These are phyloP conservation scores for Ceyx erithaca DNA, from an alignment of 2,797 vertebrate genomes.

Conservation along the genomic window DNA sequence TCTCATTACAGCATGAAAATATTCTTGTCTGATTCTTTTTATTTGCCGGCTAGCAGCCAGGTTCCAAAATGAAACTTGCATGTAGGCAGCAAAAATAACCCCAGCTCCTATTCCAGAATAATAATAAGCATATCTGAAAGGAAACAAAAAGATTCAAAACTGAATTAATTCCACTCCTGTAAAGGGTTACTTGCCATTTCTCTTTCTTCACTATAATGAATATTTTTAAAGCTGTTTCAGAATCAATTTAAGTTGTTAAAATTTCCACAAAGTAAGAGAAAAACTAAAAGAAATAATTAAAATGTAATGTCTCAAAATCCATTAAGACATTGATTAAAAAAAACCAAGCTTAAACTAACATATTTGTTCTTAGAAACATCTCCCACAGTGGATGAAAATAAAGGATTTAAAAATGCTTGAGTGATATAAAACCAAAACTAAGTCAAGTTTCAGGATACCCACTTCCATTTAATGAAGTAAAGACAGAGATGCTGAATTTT, in stretches of 20 bases:
- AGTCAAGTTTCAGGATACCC: not conserved
- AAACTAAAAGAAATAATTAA: not conserved
- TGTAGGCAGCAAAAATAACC: slow-evolving; percentile 85
- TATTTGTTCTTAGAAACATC: not conserved
- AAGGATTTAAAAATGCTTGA: not conserved
- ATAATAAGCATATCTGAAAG: slow-evolving; percentile 84
- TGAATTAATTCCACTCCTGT: not conserved
- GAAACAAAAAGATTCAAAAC: not conserved
- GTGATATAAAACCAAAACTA: not conserved
- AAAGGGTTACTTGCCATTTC: not conserved
- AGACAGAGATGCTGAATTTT: not conserved
- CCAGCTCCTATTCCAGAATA: slow-evolving; percentile 85
- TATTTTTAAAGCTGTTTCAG: not conserved
- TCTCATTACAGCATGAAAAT: slow-evolving; percentile 89
- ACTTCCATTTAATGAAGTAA: not conserved
- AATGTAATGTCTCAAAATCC: not conserved
- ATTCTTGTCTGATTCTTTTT: slow-evolving; percentile 82
- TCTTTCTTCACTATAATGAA: not conserved
- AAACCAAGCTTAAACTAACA: not conserved
- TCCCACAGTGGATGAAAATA: not conserved
- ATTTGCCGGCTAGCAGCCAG: slow-evolving; percentile 87
- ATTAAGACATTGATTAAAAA: not conserved
- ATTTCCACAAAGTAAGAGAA: not conserved
- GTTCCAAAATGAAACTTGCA: slow-evolving; percentile 89
- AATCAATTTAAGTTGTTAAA: not conserved